phyloP scores from a whole-genome alignment of 2,797 vertebrate species.

The Spinus pinus region DNA sequence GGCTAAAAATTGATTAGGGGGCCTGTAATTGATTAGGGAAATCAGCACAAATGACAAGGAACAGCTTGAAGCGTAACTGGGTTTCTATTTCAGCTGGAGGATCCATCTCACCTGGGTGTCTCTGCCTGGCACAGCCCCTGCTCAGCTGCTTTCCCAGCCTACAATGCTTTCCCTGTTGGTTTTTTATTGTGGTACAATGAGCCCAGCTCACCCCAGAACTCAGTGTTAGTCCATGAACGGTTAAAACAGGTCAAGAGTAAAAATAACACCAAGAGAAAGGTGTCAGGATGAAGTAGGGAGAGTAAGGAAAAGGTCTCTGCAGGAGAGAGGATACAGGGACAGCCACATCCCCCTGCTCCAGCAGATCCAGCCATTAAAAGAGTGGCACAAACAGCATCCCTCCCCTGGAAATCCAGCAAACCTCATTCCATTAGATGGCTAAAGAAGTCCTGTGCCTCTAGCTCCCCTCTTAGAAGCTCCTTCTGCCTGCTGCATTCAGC shows the following conservation, averaged over 20 bases:
- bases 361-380: background rate
- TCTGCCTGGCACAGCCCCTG: background rate
- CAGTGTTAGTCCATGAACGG: background rate
- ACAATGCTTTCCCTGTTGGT: fast-evolving
- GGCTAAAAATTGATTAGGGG: background rate
- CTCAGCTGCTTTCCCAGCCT: background rate
- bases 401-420: background rate
- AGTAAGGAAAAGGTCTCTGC: background rate
- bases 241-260: background rate
- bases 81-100: conserved; percentile 9
- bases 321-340: background rate
- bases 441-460: background rate
- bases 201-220: background rate
- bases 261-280: background rate
- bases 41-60: background rate
- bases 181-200: background rate
- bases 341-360: background rate
- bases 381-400: background rate
- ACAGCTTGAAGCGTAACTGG: background rate
- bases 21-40: background rate
- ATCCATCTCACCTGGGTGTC: background rate
- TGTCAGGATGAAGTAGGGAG: background rate
- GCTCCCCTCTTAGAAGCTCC: conserved; percentile 1
- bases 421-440: background rate
- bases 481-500: conserved; percentile 55